These are phyloP conservation scores for Alosa sapidissima DNA, from an alignment of 2,797 vertebrate species.

Conservation along the genomic window DNA sequence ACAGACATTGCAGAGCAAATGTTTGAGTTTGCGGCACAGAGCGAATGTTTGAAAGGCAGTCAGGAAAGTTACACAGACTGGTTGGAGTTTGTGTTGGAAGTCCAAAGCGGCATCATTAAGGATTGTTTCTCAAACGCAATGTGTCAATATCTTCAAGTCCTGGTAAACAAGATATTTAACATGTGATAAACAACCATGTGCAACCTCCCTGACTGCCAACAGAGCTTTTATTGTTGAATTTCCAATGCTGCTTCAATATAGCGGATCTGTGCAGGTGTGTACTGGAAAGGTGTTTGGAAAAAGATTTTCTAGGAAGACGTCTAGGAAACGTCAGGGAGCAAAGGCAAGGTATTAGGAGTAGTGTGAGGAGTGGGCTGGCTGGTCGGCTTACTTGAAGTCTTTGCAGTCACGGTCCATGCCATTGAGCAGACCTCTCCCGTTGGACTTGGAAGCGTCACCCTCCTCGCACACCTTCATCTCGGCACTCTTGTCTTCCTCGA, in stretches of 20 bases:
- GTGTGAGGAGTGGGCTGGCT: background rate
- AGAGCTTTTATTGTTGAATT: background rate
- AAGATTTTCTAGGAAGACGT: background rate
- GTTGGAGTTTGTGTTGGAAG: background rate
- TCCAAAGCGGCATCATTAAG: background rate
- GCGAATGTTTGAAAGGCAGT: background rate
- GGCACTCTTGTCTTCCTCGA: conserved; percentile 94
- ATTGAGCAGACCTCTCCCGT: conserved; percentile 91
- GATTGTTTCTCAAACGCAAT: background rate
- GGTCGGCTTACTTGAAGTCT: conserved; percentile 92
- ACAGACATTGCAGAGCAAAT: background rate
- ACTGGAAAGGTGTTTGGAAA: background rate
- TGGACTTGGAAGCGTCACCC: conserved; percentile 87
- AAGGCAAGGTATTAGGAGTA: background rate
- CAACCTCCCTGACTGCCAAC: background rate
- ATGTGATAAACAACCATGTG: background rate
- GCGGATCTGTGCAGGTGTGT: background rate
- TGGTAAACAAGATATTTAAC: background rate
- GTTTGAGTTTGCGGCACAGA: background rate
- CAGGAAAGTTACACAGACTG: background rate
- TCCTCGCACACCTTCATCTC: conserved; percentile 93
- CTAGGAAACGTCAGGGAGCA: background rate
- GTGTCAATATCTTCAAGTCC: background rate
- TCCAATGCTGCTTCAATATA: background rate
- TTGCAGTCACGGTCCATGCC: conserved; percentile 99